phyloP scores from a whole-genome alignment of 2,888 invertebrate genomes.

The Gymnocheta viridis region DNA sequence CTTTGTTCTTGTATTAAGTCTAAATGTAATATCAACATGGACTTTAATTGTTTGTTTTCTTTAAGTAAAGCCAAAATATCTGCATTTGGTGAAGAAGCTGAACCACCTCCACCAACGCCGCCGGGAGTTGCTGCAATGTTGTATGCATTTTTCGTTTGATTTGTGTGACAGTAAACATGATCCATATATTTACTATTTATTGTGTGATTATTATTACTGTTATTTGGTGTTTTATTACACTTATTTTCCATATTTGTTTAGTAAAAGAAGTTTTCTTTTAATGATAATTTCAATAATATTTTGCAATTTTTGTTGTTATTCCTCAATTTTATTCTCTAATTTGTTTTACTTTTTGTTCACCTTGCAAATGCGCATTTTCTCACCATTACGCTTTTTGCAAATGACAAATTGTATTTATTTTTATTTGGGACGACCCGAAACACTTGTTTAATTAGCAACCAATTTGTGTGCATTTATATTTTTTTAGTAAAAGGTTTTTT shows the following conservation, averaged over 20 bases:
- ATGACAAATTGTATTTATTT: background rate
- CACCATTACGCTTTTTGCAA: conserved; percentile 36
- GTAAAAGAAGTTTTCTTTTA: background rate
- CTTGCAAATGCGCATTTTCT: conserved; percentile 49
- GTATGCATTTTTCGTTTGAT: conserved; percentile 74
- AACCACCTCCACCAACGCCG: conserved; percentile 62
- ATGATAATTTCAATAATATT: conserved; percentile 17
- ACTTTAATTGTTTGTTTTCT: conserved; percentile 84
- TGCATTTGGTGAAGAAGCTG: conserved; percentile 65
- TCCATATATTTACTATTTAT: conserved; percentile 75
- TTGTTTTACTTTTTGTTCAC: conserved; percentile 29
- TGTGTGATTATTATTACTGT: conserved; percentile 69
- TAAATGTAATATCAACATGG: conserved; percentile 90
- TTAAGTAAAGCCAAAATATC: conserved; percentile 79
- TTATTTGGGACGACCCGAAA: background rate
- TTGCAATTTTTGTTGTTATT: conserved; percentile 64
- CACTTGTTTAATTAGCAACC: background rate
- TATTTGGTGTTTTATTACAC: conserved; percentile 72
- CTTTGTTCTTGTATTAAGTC: conserved; percentile 95
- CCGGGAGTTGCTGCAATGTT: conserved; percentile 72
- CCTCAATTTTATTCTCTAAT: conserved; percentile 44
- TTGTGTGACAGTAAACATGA: conserved; percentile 78
- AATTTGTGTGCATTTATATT: background rate
- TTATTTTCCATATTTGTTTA: conserved; percentile 71
- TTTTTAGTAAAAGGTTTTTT: background rate